Base-by-base conservation (phyloP, 2,113 vertebrate species). In the Tetraodon nigroviridis region DNA sequence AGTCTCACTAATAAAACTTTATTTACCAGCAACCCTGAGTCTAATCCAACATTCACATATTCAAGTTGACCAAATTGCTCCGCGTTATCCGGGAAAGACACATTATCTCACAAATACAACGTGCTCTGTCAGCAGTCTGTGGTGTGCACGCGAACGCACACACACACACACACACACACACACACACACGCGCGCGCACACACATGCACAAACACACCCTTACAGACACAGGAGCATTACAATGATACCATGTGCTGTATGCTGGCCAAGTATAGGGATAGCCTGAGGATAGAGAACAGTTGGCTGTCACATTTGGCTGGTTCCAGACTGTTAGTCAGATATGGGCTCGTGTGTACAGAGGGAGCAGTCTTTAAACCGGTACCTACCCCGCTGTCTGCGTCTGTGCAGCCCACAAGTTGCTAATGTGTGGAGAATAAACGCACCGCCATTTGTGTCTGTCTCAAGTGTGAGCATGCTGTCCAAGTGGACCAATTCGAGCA, bases 301-400 rank as follows among this genome's bases (percentile, higher is more conserved):
- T 90, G 89, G 88, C 87, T 82, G 73, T 74, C 84, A 71, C 88
- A 87, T 90, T 88, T 88, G 87, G 87, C 81, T 74, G 82, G 87
- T 88, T 90, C 87, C 86, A 87, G 79, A 69, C 87, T 80, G 86
- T 86, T 91, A 88, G 85, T 81, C 88, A 87, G 86, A 84, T 80
- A 86, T 86, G 77, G 71, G 83, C 82, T 84, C 74, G 73, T 73
- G 78, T 83, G 85, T 79, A 76, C 55, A 75, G 64, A 80, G 88
- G 82, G 83, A 83, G 78, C 71, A 55, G 53, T 73, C 73, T 79
- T 80, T 82, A 76, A 88, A 88, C 87, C 81, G 81, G 86, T 87
- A 87, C 83, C 84, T 85, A 69, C 67, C 54, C 57, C 67, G 53
- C 58, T 62, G 63, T 58, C 63, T 74, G 44, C 42, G 55, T 67